Base-by-base conservation (phyloP, 1,140 invertebrate genomes). In the Diuraphis noxia region DNA sequence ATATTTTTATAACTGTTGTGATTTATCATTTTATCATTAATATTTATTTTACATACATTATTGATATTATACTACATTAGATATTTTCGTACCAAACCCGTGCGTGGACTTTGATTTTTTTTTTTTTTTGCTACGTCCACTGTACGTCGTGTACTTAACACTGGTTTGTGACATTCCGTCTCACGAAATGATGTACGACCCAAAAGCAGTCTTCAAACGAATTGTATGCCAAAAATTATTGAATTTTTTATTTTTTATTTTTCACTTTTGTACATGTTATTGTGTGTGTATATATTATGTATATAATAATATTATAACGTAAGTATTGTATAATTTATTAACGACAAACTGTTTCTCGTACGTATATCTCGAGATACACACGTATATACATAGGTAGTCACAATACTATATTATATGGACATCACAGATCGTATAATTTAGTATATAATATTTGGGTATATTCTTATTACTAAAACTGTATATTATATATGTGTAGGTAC, bases 191-290 rank as follows among this genome's bases (percentile, higher is more conserved):
- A 49, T 21, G 30, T 34, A 77, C 30, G 0, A 77, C 36, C 38
- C 9, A 23, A 79, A 79, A 36, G 7, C 4, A 23, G 79, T 19
- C 34, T 25, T 40, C 79, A 5, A 6, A 23, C 38, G 79, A 38
- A 40, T 40, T 25, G 36, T 30, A 84, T 84, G 34, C 81, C 81
- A 84, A 84, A 84, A 41, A 84, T 43, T 84, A 41, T 41, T 84
- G 9, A 38, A 30, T 41, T 84, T 84, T 30, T 36, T 43, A 17
- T 38, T 21, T 79, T 38, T n/a, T n/a, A n/a, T 40, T 82, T 41
- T 41, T 81, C 81, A 30, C 40, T 43, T 43, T 84, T 84, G 81
- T 41, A 41, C 40, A 84, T 63, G 30, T 84, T 41, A 40, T 56
- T 30, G 23, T 82, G 4, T 82, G 40, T 25, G 25, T 82, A 25